phyloP scores from a whole-genome alignment of 2,888 invertebrate genomes.

The Neelides folsomi region DNA sequence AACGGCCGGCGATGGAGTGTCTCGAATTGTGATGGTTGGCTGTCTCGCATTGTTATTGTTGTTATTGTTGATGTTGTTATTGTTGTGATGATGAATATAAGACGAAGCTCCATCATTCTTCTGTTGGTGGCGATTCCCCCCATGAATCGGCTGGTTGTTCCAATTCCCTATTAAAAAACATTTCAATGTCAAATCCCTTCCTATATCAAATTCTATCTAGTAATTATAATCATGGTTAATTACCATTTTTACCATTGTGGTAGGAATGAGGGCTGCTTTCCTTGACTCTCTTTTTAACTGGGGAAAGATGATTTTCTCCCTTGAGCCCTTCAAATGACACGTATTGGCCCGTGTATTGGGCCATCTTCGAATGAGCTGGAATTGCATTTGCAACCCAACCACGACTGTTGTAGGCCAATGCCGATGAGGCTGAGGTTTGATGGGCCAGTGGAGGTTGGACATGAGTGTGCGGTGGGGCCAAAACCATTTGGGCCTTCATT shows the following conservation, averaged over 20 bases:
- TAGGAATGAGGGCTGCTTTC: constrained; percentile 70
- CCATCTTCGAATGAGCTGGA: constrained; percentile 30
- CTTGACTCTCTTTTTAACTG: constrained; percentile 92
- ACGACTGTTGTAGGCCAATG: constrained; percentile 19
- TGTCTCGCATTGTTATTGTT: constrained; percentile 41
- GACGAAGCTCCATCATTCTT: constrained; percentile 10
- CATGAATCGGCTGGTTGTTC: constrained; percentile 28
- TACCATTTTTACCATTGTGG: constrained; percentile 30
- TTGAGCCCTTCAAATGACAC: constrained; percentile 25
- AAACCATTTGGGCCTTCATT: constrained; percentile 27
- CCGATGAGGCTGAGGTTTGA: constrained; percentile 30
- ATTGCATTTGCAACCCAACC: constrained; percentile 26
- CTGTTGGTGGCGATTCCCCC: constrained; percentile 19
- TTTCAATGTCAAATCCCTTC: too few species aligned
- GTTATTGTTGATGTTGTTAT: constrained; percentile 24
- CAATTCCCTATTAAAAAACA: constrained; percentile 18
- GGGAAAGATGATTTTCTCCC: constrained; percentile 66
- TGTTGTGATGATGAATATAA: constrained; percentile 30
- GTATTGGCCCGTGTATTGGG: constrained; percentile 25
- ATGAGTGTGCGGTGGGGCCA: constrained; percentile 19
- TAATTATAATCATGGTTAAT: too few species aligned
- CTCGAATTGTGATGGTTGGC: constrained; percentile 86
- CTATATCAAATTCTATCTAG: too few species aligned
- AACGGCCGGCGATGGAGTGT: constrained; percentile 86
- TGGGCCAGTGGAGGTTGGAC: constrained; percentile 31